A percentile compares a stretch with the other conserved stretches of the same genome.
phyloP scores from a whole-genome alignment of 2,797 vertebrate genomes.

The Loriculus beryllinus region DNA sequence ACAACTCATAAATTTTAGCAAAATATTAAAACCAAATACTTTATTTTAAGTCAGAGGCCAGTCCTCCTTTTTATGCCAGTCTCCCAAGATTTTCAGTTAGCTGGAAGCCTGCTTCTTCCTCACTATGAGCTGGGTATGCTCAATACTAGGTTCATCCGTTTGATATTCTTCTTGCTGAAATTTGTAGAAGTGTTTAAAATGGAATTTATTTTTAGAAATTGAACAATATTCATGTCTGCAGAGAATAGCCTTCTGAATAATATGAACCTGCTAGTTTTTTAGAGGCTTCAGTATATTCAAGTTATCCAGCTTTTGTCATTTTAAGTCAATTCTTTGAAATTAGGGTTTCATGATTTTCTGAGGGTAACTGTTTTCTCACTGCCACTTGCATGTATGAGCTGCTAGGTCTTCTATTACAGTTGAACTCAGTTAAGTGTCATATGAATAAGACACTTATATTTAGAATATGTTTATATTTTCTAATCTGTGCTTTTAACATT shows the following conservation, averaged over 20 bases:
- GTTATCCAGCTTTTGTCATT: neutral
- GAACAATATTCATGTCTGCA: neutral
- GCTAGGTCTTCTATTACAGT: neutral
- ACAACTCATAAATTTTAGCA: neutral
- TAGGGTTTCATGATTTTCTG: fast-evolving
- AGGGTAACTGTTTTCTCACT: neutral
- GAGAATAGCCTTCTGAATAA: neutral
- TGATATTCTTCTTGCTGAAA: neutral
- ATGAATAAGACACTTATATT: neutral
- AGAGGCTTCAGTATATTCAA: neutral
- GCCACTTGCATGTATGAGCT: neutral
- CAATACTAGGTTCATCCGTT: neutral
- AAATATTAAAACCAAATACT: neutral
- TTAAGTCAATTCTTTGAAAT: neutral
- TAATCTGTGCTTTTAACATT: neutral
- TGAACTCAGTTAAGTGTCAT: neutral
- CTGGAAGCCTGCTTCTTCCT: neutral
- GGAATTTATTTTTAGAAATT: conserved; percentile 9
- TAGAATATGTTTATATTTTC: neutral
- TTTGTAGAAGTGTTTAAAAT: neutral
- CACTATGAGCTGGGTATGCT: neutral
- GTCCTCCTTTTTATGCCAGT: neutral
- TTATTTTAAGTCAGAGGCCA: neutral
- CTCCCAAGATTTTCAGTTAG: neutral
- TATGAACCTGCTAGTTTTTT: neutral